These are phyloP conservation scores for Empis stercorea DNA, from an alignment of 2,888 invertebrate genomes.

Conservation along the genomic window DNA sequence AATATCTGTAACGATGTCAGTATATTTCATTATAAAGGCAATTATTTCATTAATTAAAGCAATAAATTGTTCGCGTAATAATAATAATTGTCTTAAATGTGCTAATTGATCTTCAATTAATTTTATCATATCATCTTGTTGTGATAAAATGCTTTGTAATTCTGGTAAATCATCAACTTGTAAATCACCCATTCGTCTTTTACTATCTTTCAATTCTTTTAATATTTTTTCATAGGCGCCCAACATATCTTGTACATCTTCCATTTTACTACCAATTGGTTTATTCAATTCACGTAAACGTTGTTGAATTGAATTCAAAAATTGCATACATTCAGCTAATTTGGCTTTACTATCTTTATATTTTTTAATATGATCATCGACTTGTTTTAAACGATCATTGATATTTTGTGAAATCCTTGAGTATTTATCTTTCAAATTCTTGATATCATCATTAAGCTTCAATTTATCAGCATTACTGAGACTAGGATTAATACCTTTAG, in stretches of 20 bases:
- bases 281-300: constrained; percentile 70
- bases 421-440: constrained; percentile 65
- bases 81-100: constrained; percentile 60
- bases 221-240: constrained; percentile 66
- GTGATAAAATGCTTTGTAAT: constrained; percentile 60
- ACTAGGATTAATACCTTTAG: constrained; percentile 64
- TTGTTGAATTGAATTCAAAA: constrained; percentile 68
- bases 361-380: constrained; percentile 66
- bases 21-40: constrained; percentile 76
- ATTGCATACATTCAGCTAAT: constrained; percentile 65
- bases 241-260: constrained; percentile 77
- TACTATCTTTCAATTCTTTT: constrained; percentile 63
- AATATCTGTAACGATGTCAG: constrained; percentile 70
- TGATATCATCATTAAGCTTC: constrained; percentile 67
- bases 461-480: constrained; percentile 77
- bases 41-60: constrained; percentile 76
- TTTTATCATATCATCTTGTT: constrained; percentile 76
- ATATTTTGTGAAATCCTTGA: constrained; percentile 60
- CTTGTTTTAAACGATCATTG: constrained; percentile 56
- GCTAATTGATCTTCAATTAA: constrained; percentile 77
- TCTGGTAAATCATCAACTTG: constrained; percentile 66
- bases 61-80: constrained; percentile 78
- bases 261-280: constrained; percentile 75
- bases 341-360: constrained; percentile 69
- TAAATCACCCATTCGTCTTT: constrained; percentile 61